Base-by-base conservation (phyloP, 2,797 vertebrate genomes). In the Enteromius anoplus region DNA sequence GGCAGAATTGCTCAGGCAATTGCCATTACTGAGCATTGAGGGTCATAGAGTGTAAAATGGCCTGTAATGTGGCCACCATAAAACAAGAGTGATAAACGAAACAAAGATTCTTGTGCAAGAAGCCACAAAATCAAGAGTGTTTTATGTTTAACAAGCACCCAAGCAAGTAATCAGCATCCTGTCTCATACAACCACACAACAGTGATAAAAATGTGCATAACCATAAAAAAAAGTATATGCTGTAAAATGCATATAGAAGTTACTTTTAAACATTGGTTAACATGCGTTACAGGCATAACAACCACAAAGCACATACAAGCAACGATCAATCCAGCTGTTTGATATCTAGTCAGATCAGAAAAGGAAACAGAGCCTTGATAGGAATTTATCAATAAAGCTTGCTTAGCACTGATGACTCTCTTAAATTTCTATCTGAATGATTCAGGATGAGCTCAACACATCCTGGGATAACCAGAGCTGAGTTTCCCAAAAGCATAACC, bases 1-100 rank as follows among this genome's bases (percentile, higher is more conserved):
- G 82, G 86, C 37, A 76, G 78, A 40, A 82, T 82, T 62, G 42
- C 82, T 62, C 70, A 90, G 81, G 90, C 88, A 40, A 83, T 3
- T 66, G 60, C 81, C 58, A 81, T 49, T 45, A 37, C 19, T n/a
- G 45, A 76, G n/a, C 53, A 75, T 49, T 14, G 40, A 37, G 78
- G 83, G 87, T 79, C 81, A 89, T 2, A 2, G 45, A 70, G 84
- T 83, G 15, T 15, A 9, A 45, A 32, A 80, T n/a, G 40, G 15
- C 32, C 64, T 17, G 47, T 51, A 53, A 62, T 51, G 29, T 29
- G n/a, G 60, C 21, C 19, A 11, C 72, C 34, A 75, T 82, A 76
- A 82, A 82, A 73, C 42, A 65, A 75, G 34, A 5, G 7, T 34
- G 37, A 32, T 26, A 65, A 34, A 26, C 2, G 0, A 23, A 21